Evolutionary conservation across 2,797 vertebrate species (phyloP).

Genomic region (Leptodactylus fallax): DNA sequence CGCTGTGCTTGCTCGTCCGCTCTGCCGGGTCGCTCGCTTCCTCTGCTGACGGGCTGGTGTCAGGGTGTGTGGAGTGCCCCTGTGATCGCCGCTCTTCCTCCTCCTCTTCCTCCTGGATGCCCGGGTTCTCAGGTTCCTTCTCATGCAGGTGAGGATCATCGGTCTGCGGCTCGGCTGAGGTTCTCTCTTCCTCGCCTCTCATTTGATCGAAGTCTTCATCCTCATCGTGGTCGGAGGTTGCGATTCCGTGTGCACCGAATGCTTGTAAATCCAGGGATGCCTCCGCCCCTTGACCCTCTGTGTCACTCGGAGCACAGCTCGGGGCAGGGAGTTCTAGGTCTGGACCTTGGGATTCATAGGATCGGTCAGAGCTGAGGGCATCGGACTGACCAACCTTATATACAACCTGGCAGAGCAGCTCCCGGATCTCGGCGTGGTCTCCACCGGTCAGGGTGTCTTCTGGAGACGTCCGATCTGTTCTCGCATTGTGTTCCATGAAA

Average conservation of each 20-base stretch:
- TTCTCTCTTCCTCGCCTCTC: background rate
- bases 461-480: slow-evolving; percentile 34
- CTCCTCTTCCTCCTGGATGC: no score
- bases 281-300: background rate
- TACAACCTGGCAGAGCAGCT: slow-evolving; percentile 36
- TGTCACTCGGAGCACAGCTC: no score
- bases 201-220: background rate
- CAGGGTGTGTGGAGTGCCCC: background rate
- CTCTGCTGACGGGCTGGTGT: slow-evolving; percentile 59
- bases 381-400: slow-evolving; percentile 41
- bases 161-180: rapidly evolving
- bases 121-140: background rate
- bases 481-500: slow-evolving; percentile 65
- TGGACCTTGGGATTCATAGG: rapidly evolving
- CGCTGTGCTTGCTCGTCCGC: background rate
- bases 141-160: background rate
- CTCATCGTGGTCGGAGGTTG: background rate
- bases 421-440: background rate
- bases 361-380: rapidly evolving
- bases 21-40: slow-evolving; percentile 15
- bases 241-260: no score
- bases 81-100: slow-evolving; percentile 15
- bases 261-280: background rate
- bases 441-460: background rate
- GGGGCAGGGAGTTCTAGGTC: background rate